phyloP scores from a whole-genome alignment of 2,113 vertebrate species.

The Anhinga anhinga region DNA sequence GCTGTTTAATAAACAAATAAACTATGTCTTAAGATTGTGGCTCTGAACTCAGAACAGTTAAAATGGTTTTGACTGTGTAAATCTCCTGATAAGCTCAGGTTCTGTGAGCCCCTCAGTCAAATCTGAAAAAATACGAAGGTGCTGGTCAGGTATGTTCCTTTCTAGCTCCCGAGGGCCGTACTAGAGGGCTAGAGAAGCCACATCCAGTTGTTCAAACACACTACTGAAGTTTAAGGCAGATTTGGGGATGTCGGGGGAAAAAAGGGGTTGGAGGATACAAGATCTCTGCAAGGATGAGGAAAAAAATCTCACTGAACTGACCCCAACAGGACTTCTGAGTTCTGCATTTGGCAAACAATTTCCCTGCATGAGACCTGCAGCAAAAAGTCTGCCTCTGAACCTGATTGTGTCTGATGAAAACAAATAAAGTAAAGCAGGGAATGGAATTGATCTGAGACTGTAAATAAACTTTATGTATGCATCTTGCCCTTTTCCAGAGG shows the following conservation, averaged over 20 bases:
- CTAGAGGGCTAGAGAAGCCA: not conserved
- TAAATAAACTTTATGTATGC: not conserved
- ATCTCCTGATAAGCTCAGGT: not conserved
- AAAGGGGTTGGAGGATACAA: not conserved
- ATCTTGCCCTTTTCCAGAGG: not conserved
- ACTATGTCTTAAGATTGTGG: not conserved
- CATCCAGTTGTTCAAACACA: not conserved
- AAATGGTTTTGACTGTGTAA: not conserved
- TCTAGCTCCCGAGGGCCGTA: not conserved
- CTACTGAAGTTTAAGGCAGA: not conserved
- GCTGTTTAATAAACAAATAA: conserved; percentile 54
- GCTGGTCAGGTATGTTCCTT: not conserved
- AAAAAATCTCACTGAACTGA: not conserved
- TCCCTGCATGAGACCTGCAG: not conserved
- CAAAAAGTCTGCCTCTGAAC: not conserved
- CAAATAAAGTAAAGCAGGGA: not conserved
- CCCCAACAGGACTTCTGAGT: not conserved
- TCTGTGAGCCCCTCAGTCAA: not conserved
- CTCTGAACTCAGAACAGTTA: conserved; percentile 33
- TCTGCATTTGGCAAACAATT: not conserved
- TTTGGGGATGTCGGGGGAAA: not conserved
- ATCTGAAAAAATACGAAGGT: not conserved
- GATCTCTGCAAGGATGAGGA: not conserved
- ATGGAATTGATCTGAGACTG: not conserved
- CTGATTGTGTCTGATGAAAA: not conserved